These are phyloP conservation scores for Telmatochromis bifrenatus DNA, from an alignment of 2,113 vertebrate species.

Conservation along the genomic window DNA sequence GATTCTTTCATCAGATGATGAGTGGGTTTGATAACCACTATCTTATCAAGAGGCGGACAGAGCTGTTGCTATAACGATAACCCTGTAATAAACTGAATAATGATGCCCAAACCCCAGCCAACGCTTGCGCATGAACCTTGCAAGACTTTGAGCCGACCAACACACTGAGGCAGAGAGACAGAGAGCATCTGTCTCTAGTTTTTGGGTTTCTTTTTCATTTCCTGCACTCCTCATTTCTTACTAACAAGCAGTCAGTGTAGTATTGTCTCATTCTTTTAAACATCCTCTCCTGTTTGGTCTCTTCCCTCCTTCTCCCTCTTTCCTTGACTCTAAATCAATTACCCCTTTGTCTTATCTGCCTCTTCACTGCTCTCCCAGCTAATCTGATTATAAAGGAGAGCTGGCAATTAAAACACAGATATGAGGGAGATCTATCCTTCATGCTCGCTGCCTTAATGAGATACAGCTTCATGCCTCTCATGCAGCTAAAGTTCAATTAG, in stretches of 20 bases:
- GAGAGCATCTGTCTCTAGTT: not conserved
- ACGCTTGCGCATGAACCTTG: not conserved
- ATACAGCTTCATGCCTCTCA: slow-evolving; percentile 17
- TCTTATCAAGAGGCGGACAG: not conserved
- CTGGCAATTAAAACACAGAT: slow-evolving; percentile 57
- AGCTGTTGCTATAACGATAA: slow-evolving; percentile 30
- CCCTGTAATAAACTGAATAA: slow-evolving; percentile 11
- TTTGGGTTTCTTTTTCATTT: not conserved
- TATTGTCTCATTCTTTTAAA: not conserved
- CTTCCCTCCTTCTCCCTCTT: not conserved
- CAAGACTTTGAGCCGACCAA: not conserved
- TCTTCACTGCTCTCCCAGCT: slow-evolving; percentile 37
- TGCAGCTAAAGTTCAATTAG: slow-evolving; percentile 39
- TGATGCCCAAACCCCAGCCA: not conserved
- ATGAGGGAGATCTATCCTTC: slow-evolving; percentile 43
- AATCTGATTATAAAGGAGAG: slow-evolving; percentile 55
- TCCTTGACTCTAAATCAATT: slow-evolving; percentile 49
- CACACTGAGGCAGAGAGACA: not conserved
- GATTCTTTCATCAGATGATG: slow-evolving; percentile 11
- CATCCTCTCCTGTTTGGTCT: not conserved
- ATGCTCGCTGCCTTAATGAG: slow-evolving; percentile 29
- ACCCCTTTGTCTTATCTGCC: slow-evolving; percentile 47
- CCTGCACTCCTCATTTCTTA: not conserved
- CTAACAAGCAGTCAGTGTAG: not conserved
- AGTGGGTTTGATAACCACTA: slow-evolving; percentile 16